Evolutionary conservation across 2,797 vertebrate species (phyloP).

Genomic region (Monodelphis domestica): DNA sequence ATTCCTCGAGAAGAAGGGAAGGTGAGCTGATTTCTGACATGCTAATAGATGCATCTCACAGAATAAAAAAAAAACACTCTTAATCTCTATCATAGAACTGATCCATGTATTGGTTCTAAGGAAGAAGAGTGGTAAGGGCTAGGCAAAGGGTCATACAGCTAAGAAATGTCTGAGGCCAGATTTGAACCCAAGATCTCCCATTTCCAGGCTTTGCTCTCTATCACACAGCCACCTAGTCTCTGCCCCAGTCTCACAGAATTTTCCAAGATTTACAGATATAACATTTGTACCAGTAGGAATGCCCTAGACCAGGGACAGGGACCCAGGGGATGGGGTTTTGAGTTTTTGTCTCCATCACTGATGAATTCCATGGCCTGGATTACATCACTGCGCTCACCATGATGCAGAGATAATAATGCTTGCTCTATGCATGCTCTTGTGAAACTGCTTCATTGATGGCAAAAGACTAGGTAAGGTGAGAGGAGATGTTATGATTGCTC

Average conservation of each 20-base stretch:
- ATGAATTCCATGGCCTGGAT: neutral
- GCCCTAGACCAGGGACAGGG: neutral
- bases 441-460: neutral
- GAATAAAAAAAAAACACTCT: too few species aligned
- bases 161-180: too few species aligned
- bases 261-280: neutral
- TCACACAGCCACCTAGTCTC: too few species aligned
- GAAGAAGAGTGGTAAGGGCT: too few species aligned
- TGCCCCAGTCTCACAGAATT: neutral
- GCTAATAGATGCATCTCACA: neutral
- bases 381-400: neutral
- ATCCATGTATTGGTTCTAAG: too few species aligned
- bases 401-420: neutral
- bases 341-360: neutral
- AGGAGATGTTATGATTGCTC: neutral
- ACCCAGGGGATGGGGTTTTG: neutral
- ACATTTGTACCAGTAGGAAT: neutral
- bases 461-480: neutral
- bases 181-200: too few species aligned
- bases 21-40: slow-evolving; percentile 83
- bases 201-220: too few species aligned
- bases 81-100: too few species aligned
- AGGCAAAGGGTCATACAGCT: too few species aligned
- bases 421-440: neutral
- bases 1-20: slow-evolving; percentile 97